Evolutionary conservation across 2,113 vertebrate species (phyloP), one percentile per base, ranked within the genome.

Genomic region (Equus quagga): DNA sequence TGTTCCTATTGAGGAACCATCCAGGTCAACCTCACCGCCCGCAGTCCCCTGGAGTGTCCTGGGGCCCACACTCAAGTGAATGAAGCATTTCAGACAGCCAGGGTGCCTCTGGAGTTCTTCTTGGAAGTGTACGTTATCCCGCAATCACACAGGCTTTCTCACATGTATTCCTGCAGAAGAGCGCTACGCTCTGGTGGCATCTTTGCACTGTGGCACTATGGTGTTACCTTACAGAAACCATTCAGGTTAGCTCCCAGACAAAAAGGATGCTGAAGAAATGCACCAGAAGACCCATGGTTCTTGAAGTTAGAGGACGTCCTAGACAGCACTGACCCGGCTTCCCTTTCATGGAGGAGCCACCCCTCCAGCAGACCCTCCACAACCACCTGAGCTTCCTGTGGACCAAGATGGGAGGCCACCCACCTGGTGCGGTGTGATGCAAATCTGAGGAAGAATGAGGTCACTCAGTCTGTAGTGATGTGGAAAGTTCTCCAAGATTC

Each of bases 251-350:
- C 64, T 83, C 44, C 44, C 33, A 69, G 26, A 17, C 72, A 80
- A 93, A 96, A n/a, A 9, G 14, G 31, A 51, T 81, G 31, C 10
- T 93, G 23, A 89, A 69, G 83, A 83, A 72, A 91, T 11, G 36
- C 33, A 83, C 46, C 44, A 60, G 69, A 69, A 93, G 76, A 44
- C 33, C 8, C 26, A 73, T 26, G 13, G 15, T 8, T 67, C 54
- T 65, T 26, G 44, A 80, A 75, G 49, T 95, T 80, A 24, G 28
- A 41, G 62, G 36, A 8, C 14, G 10, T 58, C 19, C 31, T 56
- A 2, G 46, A 51, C 6, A 44, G 6, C 3, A 3, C 8, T 13
- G 26, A 70, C 49, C 12, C 46, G 28, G 9, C 14, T 56, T 21
- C 14, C 41, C 44, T 5, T 9, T 28, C 24, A 1, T 2, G 23